A percentile compares a stretch with the other conserved stretches of the same genome.
Conservation (phyloP, 2,797 vertebrate genomes). For the Australoheros facetus region DNA sequence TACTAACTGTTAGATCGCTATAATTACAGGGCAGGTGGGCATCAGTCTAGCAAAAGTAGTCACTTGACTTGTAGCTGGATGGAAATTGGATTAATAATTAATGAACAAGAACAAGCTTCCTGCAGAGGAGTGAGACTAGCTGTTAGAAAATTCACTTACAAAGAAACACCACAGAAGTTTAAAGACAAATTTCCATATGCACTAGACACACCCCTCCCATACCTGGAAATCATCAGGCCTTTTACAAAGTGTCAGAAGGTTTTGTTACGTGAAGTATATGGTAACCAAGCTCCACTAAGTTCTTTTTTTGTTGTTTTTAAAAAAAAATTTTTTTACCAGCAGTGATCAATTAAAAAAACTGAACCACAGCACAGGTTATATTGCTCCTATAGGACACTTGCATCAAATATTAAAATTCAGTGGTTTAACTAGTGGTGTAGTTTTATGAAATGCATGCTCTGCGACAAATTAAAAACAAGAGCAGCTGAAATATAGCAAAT, state of each 20-base stretch:
- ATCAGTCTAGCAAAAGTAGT: conserved; percentile 70
- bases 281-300: background rate
- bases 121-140: conserved; percentile 32
- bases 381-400: conserved; percentile 24
- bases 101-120: conserved; percentile 64
- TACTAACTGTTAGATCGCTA: conserved; percentile 76
- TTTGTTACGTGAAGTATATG: conserved; percentile 9
- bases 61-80: conserved; percentile 52
- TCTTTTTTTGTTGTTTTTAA: background rate
- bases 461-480: background rate
- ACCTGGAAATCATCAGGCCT: background rate
- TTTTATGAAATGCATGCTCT: background rate
- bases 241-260: background rate
- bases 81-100: conserved; percentile 71
- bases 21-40: conserved; percentile 80
- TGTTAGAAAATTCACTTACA: conserved; percentile 43
- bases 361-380: conserved; percentile 9
- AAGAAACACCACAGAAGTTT: conserved; percentile 42
- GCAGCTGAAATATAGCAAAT: background rate
- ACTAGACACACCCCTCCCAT: background rate
- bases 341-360: conserved; percentile 39
- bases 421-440: background rate
- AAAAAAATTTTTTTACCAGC: background rate
- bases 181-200: conserved; percentile 38
- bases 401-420: conserved; percentile 13